Base-by-base conservation (phyloP, 2,888 invertebrate species). In the Ptilodon capucinus region DNA sequence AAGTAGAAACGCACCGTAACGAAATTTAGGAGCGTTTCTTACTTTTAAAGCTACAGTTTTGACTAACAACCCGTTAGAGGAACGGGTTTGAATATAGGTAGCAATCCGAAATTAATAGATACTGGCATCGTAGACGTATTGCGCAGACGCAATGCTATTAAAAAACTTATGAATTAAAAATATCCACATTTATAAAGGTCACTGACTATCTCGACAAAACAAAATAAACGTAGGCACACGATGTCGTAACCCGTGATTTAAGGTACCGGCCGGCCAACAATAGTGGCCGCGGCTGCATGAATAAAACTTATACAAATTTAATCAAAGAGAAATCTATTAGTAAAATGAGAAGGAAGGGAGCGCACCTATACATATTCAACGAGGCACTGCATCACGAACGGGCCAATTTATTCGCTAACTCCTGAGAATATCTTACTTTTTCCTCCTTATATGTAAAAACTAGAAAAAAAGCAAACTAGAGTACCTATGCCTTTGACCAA, bases 311-410 rank as follows among this genome's bases (percentile, higher is more conserved):
- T 86, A 90, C 90, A 91, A 90, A 90, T 91, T 90, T 91, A 91
- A 91, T 91, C 90, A 91, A 87, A 90, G 87, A 85, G 86, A 88
- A 91, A 90, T 91, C 90, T 91, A 91, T 91, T 91, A 91, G 91
- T 89, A 91, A 91, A 91, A 91, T 91, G 91, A 90, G 90, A 88
- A 90, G 91, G 90, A 88, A 91, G 90, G 90, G 90, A 86, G 86
- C 86, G 77, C 84, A 88, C 82, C 85, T 89, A 90, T 91, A 91
- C 91, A 91, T 91, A 91, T 91, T 90, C 91, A 91, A 91, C 90
- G 79, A 86, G 87, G 85, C 71, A 86, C 86, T 90, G 90, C 89
- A 91, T 91, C 91, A 91, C 91, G 90, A 90, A 82, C 85, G 76
- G 78, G 83, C 84, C 84, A 86, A 90, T 91, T 91, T 91, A 91